Evolutionary conservation across 1,140 invertebrate species (phyloP), one percentile per base, ranked within the genome.

Genomic region (Ylistrum balloti): DNA sequence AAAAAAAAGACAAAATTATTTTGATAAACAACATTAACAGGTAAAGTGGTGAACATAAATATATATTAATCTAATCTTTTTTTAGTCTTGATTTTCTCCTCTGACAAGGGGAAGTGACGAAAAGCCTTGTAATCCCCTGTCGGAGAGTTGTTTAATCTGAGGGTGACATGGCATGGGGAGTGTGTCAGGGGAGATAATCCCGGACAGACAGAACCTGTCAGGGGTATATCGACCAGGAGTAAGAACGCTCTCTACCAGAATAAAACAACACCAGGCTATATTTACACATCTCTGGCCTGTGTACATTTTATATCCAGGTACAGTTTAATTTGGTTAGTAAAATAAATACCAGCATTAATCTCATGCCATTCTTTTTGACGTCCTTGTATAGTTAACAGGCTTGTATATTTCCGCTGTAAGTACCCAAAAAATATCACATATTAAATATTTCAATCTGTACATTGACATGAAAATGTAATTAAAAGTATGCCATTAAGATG

Each of bases 121-220:
- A 48, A 74, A 74, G 22, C 56, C 22, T 1, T 74, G 56, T 74
- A 74, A 74, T 74, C 56, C 56, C 20, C 22, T 28, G 56, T 74
- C 56, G 56, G 22, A 74, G 56, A 11, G n/a, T 74, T 74, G 56
- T 74, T 28, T 74, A 28, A 74, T 74, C 56, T 20, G 11, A 5
- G 56, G 56, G 56, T 74, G 56, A 74, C 22, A 74, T 28, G n/a
- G 56, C 56, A 74, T 74, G 56, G 56, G 9, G 56, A 74, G 56
- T n/a, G n/a, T 74, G n/a, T 17, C n/a, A 74, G 56, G 56, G 56
- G 56, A 74, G 56, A 74, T 74, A 74, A 74, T n/a, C 56, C 56
- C 1, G 15, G 22, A 74, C 56, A 74, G 56, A 74, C 56, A 74
- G 56, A n/a, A 74, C 22, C 56, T 74, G 56, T 74, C 56, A 74